Evolutionary conservation across 1,140 invertebrate species (phyloP).

Genomic region (Eciton burchellii): DNA sequence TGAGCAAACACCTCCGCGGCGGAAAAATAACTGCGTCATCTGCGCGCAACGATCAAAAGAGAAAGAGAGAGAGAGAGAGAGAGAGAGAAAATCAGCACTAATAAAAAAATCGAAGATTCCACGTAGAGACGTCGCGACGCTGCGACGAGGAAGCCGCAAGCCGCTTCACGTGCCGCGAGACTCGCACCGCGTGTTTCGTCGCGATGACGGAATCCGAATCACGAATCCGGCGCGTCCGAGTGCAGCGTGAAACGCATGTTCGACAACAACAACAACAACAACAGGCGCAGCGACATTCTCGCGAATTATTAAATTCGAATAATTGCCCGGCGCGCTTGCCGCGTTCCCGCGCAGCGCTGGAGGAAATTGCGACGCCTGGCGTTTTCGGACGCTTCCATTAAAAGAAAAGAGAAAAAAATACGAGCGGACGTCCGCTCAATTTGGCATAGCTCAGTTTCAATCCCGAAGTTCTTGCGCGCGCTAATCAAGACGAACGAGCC

Average conservation of each 20-base stretch:
- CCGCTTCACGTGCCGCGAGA: no score
- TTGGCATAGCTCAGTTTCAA: slow-evolving; percentile 1
- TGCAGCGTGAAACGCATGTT: slow-evolving; percentile 5
- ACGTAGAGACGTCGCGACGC: background rate
- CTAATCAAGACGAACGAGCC: slow-evolving; percentile 9
- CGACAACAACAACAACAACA: slow-evolving; percentile 14
- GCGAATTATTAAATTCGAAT: slow-evolving; percentile 50
- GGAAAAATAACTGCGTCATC: slow-evolving; percentile 1
- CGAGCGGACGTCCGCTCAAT: slow-evolving; percentile 21
- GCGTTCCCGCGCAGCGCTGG: no score
- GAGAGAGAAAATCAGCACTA: background rate
- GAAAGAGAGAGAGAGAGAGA: no score
- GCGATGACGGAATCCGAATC: background rate
- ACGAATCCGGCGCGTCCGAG: background rate
- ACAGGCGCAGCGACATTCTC: slow-evolving; percentile 30
- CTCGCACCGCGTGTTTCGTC: slow-evolving; percentile 30
- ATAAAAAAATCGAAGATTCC: background rate
- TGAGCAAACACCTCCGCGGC: background rate
- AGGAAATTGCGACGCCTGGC: no score
- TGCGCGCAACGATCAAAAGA: background rate
- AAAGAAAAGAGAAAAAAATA: background rate
- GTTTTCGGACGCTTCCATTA: no score
- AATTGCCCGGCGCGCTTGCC: slow-evolving; percentile 22
- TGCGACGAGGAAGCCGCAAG: background rate
- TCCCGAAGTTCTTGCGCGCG: background rate